phyloP scores from a whole-genome alignment of 2,113 vertebrate species.

The Hystrix brachyura region DNA sequence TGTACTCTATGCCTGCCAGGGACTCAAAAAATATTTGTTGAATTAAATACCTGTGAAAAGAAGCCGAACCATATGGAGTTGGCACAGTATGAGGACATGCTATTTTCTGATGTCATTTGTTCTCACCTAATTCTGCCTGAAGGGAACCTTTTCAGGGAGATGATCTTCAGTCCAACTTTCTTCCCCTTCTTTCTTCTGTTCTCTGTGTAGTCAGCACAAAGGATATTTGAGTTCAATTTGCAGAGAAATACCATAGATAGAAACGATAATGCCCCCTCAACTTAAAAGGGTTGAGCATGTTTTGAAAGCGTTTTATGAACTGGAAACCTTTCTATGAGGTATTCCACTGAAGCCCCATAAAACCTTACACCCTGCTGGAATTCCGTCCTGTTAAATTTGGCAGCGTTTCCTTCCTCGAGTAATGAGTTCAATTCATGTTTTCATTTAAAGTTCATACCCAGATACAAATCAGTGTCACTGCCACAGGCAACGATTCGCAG shows the following conservation, averaged over 20 bases:
- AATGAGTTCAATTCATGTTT: slow-evolving; percentile 81
- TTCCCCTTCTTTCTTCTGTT: slow-evolving; percentile 63
- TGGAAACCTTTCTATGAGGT: slow-evolving; percentile 84
- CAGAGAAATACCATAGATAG: slow-evolving; percentile 70
- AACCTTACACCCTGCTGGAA: slow-evolving; percentile 71
- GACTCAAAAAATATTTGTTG: slow-evolving; percentile 33
- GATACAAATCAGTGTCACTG: slow-evolving; percentile 75
- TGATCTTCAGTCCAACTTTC: slow-evolving; percentile 37
- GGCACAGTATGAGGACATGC: neutral
- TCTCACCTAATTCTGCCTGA: slow-evolving; percentile 32
- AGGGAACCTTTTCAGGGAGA: slow-evolving; percentile 46
- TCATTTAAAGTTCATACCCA: slow-evolving; percentile 76
- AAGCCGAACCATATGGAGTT: neutral
- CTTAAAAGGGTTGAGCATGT: slow-evolving; percentile 63
- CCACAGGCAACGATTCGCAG: slow-evolving; percentile 50
- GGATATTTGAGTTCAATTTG: slow-evolving; percentile 67
- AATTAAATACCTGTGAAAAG: slow-evolving; percentile 67
- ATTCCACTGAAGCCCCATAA: slow-evolving; percentile 76
- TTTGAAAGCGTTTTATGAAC: slow-evolving; percentile 83
- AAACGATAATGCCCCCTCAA: slow-evolving; percentile 64
- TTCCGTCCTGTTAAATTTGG: slow-evolving; percentile 81
- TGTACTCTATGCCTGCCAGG: neutral
- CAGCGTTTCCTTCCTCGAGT: slow-evolving; percentile 75
- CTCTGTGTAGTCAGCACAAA: slow-evolving; percentile 63
- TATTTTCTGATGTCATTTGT: slow-evolving; percentile 65